These are phyloP conservation scores for Phrynosoma blainvillii DNA, from an alignment of 2,113 vertebrate species.

Conservation along the genomic window DNA sequence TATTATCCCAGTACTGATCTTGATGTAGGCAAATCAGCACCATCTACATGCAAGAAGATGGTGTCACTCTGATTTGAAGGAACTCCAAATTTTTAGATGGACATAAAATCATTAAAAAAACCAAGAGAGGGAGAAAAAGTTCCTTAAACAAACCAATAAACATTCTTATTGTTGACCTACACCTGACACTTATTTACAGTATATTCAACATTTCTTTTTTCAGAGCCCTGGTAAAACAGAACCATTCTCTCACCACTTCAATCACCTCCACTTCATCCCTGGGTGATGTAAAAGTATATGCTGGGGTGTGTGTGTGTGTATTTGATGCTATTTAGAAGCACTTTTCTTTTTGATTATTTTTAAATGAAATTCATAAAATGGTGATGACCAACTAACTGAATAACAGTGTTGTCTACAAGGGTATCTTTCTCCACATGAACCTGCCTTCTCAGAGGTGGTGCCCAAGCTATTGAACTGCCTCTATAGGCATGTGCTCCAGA, in stretches of 20 bases:
- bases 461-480: neutral
- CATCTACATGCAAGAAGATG: neutral
- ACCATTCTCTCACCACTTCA: too few species aligned
- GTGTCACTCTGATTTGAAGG: neutral
- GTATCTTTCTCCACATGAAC: neutral
- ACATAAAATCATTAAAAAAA: neutral
- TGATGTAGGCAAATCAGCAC: neutral
- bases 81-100: neutral
- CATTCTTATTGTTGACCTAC: neutral
- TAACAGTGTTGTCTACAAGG: neutral
- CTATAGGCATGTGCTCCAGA: neutral
- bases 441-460: neutral
- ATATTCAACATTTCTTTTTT: too few species aligned
- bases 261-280: too few species aligned
- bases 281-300: too few species aligned
- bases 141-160: neutral
- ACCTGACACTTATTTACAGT: too few species aligned
- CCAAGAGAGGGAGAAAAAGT: neutral
- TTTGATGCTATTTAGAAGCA: too few species aligned
- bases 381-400: neutral
- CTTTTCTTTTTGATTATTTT: too few species aligned
- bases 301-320: too few species aligned
- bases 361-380: too few species aligned
- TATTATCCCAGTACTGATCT: neutral
- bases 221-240: too few species aligned